These are phyloP conservation scores for Tipula lateralis DNA, from an alignment of 2,888 invertebrate species.

Conservation along the genomic window DNA sequence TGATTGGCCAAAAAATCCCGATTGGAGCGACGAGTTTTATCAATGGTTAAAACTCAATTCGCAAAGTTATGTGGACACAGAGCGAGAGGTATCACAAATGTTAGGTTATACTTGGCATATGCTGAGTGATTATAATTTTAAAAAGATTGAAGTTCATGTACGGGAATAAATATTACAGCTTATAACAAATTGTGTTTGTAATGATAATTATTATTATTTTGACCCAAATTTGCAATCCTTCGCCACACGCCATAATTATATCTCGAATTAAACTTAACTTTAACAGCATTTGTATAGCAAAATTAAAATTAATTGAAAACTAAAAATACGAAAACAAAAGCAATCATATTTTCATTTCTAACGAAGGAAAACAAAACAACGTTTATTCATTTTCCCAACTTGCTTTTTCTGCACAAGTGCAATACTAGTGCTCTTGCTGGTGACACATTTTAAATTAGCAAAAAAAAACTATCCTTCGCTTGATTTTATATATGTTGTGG, in stretches of 20 bases:
- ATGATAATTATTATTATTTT: neutral
- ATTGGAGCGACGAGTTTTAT: conserved; percentile 65
- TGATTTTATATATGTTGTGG: neutral
- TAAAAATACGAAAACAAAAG: neutral
- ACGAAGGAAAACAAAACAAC: neutral
- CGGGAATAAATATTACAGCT: conserved; percentile 32
- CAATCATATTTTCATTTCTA: neutral
- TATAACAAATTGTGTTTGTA: neutral
- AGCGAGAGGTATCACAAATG: conserved; percentile 63
- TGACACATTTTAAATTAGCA: conserved; percentile 9
- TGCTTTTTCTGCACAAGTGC: neutral
- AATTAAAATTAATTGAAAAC: neutral
- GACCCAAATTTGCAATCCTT: neutral
- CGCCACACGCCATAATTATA: neutral
- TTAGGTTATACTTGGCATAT: conserved; percentile 64
- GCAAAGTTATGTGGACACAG: conserved; percentile 59
- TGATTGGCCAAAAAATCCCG: conserved; percentile 62
- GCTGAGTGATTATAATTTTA: conserved; percentile 61
- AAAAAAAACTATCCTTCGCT: neutral
- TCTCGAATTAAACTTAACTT: neutral
- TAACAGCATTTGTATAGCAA: neutral
- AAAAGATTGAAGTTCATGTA: conserved; percentile 49
- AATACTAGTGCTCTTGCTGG: neutral
- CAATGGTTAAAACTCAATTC: conserved; percentile 60
- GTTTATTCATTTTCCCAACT: neutral